Evolutionary conservation across 2,113 vertebrate genomes (phyloP).

Genomic region (Diadophis punctatus): DNA sequence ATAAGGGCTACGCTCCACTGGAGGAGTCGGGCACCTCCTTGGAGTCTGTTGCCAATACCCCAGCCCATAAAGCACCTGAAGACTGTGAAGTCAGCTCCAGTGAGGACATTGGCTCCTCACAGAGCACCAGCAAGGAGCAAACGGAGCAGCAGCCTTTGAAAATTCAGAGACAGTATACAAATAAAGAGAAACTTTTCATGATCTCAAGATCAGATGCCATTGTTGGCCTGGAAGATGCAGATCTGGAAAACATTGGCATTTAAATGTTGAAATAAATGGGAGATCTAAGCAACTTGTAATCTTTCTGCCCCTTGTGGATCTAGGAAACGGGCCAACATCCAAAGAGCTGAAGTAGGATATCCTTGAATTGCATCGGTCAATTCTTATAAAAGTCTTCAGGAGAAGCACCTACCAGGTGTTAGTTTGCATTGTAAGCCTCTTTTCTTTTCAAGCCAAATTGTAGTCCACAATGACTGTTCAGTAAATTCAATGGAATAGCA

Average conservation of each 20-base stretch:
- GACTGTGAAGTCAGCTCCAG: constrained; percentile 58
- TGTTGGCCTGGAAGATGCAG: constrained; percentile 61
- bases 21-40: constrained; percentile 83
- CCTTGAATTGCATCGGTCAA: constrained; percentile 54
- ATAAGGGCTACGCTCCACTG: constrained; percentile 91
- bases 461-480: constrained; percentile 66
- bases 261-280: constrained; percentile 45
- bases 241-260: constrained; percentile 66
- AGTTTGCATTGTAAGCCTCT: constrained; percentile 70
- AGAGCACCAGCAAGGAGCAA: constrained; percentile 60
- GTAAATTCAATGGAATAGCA: constrained; percentile 63
- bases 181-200: constrained; percentile 82
- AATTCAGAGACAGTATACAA: constrained; percentile 75
- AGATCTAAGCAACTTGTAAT: constrained; percentile 35
- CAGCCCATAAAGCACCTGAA: constrained; percentile 55
- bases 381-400: constrained; percentile 62
- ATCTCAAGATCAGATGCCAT: constrained; percentile 74
- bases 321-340: constrained; percentile 62
- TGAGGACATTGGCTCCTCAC: constrained; percentile 46
- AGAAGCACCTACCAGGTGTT: constrained; percentile 51
- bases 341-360: constrained; percentile 73
- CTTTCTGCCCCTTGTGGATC: constrained; percentile 50
- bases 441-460: constrained; percentile 71
- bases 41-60: constrained; percentile 73
- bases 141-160: constrained; percentile 40